These are phyloP conservation scores for Syndactyla subalaris DNA, from an alignment of 2,797 vertebrate species.

Conservation along the genomic window DNA sequence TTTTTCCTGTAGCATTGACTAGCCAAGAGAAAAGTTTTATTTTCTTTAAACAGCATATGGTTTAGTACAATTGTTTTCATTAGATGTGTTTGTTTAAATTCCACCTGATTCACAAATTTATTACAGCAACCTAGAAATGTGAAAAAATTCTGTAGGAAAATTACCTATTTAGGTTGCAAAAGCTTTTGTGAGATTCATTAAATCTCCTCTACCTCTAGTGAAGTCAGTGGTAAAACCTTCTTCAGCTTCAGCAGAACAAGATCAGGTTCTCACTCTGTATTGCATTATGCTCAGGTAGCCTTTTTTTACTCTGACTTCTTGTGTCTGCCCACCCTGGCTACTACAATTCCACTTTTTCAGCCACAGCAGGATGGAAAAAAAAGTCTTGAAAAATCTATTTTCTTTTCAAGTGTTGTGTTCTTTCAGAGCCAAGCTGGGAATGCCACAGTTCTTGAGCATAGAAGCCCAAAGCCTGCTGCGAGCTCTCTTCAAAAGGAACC, in stretches of 20 bases:
- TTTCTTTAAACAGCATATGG: neutral
- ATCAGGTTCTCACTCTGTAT: neutral
- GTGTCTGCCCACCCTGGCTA: neutral
- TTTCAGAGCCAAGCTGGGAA: constrained; percentile 94
- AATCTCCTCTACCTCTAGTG: neutral
- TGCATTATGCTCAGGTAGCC: neutral
- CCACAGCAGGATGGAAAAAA: neutral
- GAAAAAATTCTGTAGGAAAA: neutral
- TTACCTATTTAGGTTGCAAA: neutral
- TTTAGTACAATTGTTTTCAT: neutral
- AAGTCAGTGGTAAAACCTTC: neutral
- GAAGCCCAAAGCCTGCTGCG: constrained; percentile 95
- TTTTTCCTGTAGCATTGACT: neutral
- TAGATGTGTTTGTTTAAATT: neutral
- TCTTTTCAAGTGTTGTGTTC: constrained; percentile 55
- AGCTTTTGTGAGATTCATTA: neutral
- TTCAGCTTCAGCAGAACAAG: neutral
- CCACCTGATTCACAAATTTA: neutral
- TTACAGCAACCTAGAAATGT: neutral
- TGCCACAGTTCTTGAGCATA: constrained; percentile 94
- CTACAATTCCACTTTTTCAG: neutral
- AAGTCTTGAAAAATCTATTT: constrained; percentile 39
- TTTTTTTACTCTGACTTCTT: neutral
- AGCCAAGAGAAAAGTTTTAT: neutral
- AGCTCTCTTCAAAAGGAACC: constrained; percentile 97